Evolutionary conservation across 2,888 invertebrate species (phyloP).

Genomic region (Harpalus rubripes): DNA sequence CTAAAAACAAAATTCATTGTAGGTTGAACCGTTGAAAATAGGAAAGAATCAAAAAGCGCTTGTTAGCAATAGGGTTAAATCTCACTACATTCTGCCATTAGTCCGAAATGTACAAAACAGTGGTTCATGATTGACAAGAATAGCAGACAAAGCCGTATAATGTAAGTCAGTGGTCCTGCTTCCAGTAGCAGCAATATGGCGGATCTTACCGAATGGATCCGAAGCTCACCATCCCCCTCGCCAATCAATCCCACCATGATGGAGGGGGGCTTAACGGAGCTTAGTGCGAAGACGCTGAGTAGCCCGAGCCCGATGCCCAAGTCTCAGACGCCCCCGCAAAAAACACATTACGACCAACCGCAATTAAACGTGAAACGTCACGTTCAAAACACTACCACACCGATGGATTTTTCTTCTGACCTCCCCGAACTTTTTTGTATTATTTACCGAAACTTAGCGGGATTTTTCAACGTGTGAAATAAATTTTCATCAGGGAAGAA

Average conservation of each 20-base stretch:
- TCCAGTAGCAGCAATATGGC: conserved; percentile 31
- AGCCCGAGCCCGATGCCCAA: conserved; percentile 47
- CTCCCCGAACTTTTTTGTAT: conserved; percentile 32
- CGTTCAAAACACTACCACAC: conserved; percentile 39
- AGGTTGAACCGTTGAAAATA: background rate
- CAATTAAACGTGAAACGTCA: conserved; percentile 64
- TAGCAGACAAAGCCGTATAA: conserved; percentile 48
- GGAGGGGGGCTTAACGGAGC: conserved; percentile 59
- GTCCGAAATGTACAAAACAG: conserved; percentile 26
- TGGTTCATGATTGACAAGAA: conserved; percentile 40
- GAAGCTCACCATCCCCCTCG: conserved; percentile 10
- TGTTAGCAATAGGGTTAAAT: conserved; percentile 23
- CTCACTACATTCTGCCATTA: conserved; percentile 31
- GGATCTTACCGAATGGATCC: conserved; percentile 32
- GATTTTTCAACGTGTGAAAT: conserved; percentile 29
- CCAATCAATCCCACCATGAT: conserved; percentile 45
- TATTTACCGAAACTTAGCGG: conserved; percentile 30
- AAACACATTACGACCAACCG: conserved; percentile 62
- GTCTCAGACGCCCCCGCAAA: conserved; percentile 21
- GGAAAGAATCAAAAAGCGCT: background rate
- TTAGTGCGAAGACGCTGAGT: conserved; percentile 63
- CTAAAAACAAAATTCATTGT: background rate
- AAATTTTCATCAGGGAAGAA: conserved; percentile 39
- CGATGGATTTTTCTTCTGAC: conserved; percentile 51
- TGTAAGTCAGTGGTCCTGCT: conserved; percentile 46